phyloP scores from a whole-genome alignment of 1,140 invertebrate genomes.

The Drosophila parvula region DNA sequence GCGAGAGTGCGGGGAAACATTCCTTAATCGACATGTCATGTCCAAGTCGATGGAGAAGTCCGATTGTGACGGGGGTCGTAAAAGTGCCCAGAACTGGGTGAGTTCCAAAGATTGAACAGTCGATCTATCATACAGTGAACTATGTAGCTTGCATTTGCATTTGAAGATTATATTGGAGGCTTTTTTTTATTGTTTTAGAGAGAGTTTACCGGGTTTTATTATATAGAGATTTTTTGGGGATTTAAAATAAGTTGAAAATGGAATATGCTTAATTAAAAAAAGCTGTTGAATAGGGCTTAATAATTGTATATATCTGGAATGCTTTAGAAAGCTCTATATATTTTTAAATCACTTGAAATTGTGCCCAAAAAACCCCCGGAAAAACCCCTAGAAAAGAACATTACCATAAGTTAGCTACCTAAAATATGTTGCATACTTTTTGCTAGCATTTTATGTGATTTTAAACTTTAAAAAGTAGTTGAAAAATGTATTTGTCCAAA shows the following conservation, averaged over 20 bases:
- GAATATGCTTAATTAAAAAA: neutral
- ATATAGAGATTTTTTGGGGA: neutral
- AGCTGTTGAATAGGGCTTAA: neutral
- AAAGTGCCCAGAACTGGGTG: slow-evolving; percentile 35
- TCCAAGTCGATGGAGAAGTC: slow-evolving; percentile 42
- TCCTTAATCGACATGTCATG: slow-evolving; percentile 48
- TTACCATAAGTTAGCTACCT: neutral
- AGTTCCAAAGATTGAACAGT: slow-evolving; percentile 4
- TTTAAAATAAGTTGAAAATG: neutral
- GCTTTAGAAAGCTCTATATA: too few species aligned
- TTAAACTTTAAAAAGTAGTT: too few species aligned
- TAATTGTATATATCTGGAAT: too few species aligned
- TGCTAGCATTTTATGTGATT: too few species aligned
- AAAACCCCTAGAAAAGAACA: too few species aligned
- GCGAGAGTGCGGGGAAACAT: slow-evolving; percentile 24
- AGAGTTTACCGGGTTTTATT: neutral
- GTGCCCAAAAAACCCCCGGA: neutral
- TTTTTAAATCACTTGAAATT: neutral
- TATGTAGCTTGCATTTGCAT: neutral
- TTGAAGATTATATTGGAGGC: neutral
- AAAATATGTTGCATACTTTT: neutral
- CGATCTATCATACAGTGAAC: neutral
- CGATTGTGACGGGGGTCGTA: slow-evolving; percentile 42
- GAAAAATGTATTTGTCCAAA: too few species aligned
- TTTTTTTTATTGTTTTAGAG: neutral